Percentiles rank a stretch among this genome's conserved stretches.
Evolutionary conservation across 2,113 vertebrate genomes (phyloP).

Genomic region (Eidolon helvum): DNA sequence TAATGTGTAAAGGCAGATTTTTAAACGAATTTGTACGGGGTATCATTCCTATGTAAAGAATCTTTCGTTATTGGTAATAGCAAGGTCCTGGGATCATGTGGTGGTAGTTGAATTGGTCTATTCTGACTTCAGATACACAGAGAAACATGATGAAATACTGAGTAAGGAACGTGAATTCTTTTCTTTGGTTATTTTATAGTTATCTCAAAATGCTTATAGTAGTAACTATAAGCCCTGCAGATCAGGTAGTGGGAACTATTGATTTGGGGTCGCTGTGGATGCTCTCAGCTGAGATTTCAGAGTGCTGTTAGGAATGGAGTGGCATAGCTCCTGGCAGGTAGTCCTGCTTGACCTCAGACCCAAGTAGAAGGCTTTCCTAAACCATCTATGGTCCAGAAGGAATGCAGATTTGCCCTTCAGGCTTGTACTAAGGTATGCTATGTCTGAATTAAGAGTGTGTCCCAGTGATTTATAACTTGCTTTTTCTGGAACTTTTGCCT

Average conservation of each 20-base stretch:
- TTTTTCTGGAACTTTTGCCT: neutral
- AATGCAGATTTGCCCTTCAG: neutral
- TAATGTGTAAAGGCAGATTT: neutral
- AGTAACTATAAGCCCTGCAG: neutral
- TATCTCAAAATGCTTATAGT: neutral
- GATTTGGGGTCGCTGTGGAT: neutral
- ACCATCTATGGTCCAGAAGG: neutral
- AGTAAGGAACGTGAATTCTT: neutral
- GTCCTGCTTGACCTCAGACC: neutral
- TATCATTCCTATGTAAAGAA: neutral
- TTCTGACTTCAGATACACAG: slow-evolving; percentile 7
- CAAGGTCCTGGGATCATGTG: neutral
- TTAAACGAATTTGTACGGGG: neutral
- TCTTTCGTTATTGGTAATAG: neutral
- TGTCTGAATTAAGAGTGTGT: neutral
- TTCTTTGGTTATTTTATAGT: neutral
- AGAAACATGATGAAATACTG: neutral
- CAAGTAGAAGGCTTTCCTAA: neutral
- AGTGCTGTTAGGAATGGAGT: neutral
- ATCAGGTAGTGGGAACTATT: neutral
- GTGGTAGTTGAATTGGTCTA: neutral
- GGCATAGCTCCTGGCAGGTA: neutral
- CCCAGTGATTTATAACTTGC: neutral
- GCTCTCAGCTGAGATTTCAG: neutral
- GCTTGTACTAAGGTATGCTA: neutral